Evolutionary conservation across 2,797 vertebrate genomes (phyloP), one percentile per base, ranked within the genome.

Genomic region (Microctenopoma stevenorrisi): DNA sequence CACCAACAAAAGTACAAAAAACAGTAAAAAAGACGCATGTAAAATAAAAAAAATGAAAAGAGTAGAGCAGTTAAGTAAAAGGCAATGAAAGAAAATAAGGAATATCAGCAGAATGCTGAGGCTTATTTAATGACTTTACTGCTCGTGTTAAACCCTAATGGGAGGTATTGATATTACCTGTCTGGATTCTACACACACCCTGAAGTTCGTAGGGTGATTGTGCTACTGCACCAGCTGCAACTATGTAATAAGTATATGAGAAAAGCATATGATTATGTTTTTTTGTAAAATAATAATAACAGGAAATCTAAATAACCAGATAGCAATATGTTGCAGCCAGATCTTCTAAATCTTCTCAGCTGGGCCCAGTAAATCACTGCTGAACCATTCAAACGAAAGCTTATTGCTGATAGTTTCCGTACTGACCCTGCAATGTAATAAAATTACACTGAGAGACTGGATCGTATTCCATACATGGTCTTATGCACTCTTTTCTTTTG

Each of bases 341-440:
- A 69, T 77, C 66, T 76, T 81, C 64, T 70, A 38, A 72, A 33
- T 33, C 30, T 83, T 67, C 54, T 74, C 51, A 50, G 65, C 65
- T 55, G 56, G 79, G 66, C 48, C 67, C 68, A 51, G 46, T 13
- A 9, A 2, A 25, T 63, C 16, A 46, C 43, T 46, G 43, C 8
- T 46, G 43, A n/a, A n/a, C 43, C 43, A n/a, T n/a, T 46, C 43
- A 8, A 40, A 62, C 15, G 56, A 62, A 64, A 72, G 46, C 64
- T 95, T 94, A 98, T 92, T 97, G 96, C 93, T 97, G 96, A 94
- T 97, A 98, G 87, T 97, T 98, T 87, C 97, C 97, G 71, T 98
- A 99, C 70, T 98, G 97, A 91, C 96, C 95, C 97, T 98, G 86
- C n/a, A 86, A 90, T 37, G 40, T 22, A 22, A 73, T 76, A 85